These are phyloP conservation scores for Tetheella fluctuosa DNA, from an alignment of 2,888 invertebrate species.

Conservation along the genomic window DNA sequence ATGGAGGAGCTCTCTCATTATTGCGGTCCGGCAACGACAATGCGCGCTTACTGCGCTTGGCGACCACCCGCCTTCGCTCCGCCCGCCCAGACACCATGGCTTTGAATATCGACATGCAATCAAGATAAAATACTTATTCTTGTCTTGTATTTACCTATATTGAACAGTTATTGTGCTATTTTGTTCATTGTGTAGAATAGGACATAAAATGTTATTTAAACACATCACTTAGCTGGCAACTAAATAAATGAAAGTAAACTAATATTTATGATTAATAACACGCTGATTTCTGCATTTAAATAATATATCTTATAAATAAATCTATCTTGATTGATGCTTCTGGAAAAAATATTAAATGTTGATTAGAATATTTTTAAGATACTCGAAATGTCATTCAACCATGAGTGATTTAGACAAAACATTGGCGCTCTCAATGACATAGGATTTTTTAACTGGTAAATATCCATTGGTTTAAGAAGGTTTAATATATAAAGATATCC, in stretches of 20 bases:
- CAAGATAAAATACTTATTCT: slow-evolving; percentile 37
- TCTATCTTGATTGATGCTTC: too few relatives aligned
- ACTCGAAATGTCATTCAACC: neutral
- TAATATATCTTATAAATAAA: too few relatives aligned
- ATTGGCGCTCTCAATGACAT: too few relatives aligned
- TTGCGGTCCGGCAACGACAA: slow-evolving; percentile 57
- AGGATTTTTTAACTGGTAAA: too few relatives aligned
- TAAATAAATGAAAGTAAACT: too few relatives aligned
- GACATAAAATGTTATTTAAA: neutral
- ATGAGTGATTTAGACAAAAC: neutral
- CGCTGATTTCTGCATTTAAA: too few relatives aligned
- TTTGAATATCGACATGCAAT: slow-evolving; percentile 53
- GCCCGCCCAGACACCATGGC: slow-evolving; percentile 22
- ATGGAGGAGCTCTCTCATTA: slow-evolving; percentile 73
- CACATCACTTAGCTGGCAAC: neutral
- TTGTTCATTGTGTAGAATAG: neutral
- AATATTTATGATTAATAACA: too few relatives aligned
- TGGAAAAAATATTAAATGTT: too few relatives aligned
- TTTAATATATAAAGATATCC: slow-evolving; percentile 8
- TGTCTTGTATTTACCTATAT: slow-evolving; percentile 16
- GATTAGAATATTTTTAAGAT: neutral
- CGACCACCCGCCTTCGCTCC: slow-evolving; percentile 27
- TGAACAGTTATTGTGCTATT: slow-evolving; percentile 23
- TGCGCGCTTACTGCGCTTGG: slow-evolving; percentile 26
- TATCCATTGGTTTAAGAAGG: neutral